Conservation (phyloP, 2,113 vertebrate species). For the Pteropus alecto region DNA sequence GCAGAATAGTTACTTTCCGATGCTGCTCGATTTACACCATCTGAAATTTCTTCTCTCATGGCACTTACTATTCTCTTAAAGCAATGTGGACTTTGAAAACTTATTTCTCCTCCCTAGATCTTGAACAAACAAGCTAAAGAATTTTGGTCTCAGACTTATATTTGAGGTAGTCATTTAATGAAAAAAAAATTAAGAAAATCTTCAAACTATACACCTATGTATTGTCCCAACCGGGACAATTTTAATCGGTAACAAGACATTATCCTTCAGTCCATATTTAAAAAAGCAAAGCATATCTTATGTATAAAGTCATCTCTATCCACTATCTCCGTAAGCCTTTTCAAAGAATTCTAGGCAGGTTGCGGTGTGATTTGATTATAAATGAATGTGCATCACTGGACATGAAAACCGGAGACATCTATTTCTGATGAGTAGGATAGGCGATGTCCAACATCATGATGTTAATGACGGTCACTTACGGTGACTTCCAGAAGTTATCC, state of each 20-base stretch:
- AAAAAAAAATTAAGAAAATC: background rate
- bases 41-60: background rate
- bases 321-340: background rate
- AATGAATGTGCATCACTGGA: background rate
- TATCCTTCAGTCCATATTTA: background rate
- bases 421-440: background rate
- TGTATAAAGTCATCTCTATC: background rate
- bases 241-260: conserved; percentile 34
- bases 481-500: conserved; percentile 1
- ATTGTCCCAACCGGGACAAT: background rate
- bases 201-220: background rate
- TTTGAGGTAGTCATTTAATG: conserved; percentile 1
- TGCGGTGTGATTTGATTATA: background rate
- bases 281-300: conserved; percentile 37
- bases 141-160: background rate
- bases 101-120: background rate
- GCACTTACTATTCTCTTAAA: background rate
- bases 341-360: background rate
- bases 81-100: background rate
- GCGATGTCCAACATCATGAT: background rate
- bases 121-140: background rate
- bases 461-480: background rate
- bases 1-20: background rate
- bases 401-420: background rate
- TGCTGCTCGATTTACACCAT: background rate